These are phyloP conservation scores for Halichoerus grypus DNA, from an alignment of 2,113 vertebrate species.

Conservation along the genomic window DNA sequence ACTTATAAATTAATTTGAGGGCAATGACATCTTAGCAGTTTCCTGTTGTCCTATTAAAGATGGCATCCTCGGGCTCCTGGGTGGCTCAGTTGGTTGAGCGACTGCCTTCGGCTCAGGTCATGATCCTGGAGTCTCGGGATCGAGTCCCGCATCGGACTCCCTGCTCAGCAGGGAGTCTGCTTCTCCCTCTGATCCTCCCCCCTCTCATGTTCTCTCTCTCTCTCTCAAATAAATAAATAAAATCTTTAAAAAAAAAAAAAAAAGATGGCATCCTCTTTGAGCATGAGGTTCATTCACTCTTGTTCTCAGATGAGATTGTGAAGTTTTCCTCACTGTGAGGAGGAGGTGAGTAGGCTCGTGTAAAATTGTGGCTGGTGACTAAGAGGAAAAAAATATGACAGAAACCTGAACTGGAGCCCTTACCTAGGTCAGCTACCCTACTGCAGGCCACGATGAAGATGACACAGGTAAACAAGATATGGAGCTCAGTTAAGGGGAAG, in stretches of 20 bases:
- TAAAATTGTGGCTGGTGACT: neutral
- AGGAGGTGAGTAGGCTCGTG: neutral
- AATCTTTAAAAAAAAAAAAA: too few relatives aligned
- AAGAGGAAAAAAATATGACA: neutral
- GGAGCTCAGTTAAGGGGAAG: neutral
- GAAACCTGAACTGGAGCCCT: neutral
- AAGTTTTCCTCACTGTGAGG: neutral
- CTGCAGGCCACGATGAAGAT: neutral
- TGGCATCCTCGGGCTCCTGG: neutral
- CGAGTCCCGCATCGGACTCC: too few relatives aligned
- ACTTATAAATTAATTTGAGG: conserved; percentile 20
- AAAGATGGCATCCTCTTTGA: neutral
- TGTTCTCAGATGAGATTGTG: conserved; percentile 2
- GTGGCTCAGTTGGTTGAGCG: too few relatives aligned
- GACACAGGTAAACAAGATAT: neutral
- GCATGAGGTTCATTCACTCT: neutral
- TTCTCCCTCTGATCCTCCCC: too few relatives aligned
- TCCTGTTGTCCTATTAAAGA: neutral
- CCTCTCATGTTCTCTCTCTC: too few relatives aligned
- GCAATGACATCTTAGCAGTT: neutral
- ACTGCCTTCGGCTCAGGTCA: too few relatives aligned
- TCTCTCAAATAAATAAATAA: too few relatives aligned
- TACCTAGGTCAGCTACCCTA: neutral
- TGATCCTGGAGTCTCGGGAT: too few relatives aligned
- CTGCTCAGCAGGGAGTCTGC: too few relatives aligned